phyloP scores from a whole-genome alignment of 2,888 invertebrate species.

The Metallyticus violacea region DNA sequence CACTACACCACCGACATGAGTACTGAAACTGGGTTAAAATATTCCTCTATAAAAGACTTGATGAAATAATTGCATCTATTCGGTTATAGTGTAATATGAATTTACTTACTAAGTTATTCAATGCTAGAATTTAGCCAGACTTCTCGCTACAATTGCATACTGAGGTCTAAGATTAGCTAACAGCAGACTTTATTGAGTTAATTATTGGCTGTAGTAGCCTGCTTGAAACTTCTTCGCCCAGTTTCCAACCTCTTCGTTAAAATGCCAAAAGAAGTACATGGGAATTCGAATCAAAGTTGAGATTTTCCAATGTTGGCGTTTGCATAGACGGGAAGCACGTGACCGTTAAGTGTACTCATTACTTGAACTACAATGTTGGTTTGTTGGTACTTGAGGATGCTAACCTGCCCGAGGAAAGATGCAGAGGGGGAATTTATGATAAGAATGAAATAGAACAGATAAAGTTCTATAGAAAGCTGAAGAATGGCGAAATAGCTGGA shows the following conservation, averaged over 20 bases:
- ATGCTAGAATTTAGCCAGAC: not conserved
- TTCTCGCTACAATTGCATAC: not conserved
- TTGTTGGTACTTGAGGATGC: not conserved
- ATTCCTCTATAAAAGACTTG: not conserved
- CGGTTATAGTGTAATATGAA: not conserved
- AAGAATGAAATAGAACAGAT: not conserved
- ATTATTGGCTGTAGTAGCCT: not conserved
- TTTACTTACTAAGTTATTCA: too few relatives aligned
- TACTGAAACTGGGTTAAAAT: not conserved
- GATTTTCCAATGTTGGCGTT: too few relatives aligned
- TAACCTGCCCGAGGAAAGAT: not conserved
- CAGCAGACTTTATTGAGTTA: not conserved
- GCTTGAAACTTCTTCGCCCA: not conserved
- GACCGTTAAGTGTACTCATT: too few relatives aligned
- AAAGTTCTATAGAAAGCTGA: not conserved
- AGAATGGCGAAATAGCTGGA: too few relatives aligned
- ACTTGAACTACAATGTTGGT: not conserved
- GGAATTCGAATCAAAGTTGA: too few relatives aligned
- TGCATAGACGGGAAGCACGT: too few relatives aligned
- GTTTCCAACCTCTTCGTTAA: not conserved
- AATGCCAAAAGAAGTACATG: not conserved
- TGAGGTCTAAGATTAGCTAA: not conserved
- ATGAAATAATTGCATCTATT: not conserved
- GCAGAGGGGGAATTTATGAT: not conserved
- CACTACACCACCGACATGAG: too few relatives aligned